Evolutionary conservation across 2,113 vertebrate genomes (phyloP).

Genomic region (Melanotaenia duboulayi): DNA sequence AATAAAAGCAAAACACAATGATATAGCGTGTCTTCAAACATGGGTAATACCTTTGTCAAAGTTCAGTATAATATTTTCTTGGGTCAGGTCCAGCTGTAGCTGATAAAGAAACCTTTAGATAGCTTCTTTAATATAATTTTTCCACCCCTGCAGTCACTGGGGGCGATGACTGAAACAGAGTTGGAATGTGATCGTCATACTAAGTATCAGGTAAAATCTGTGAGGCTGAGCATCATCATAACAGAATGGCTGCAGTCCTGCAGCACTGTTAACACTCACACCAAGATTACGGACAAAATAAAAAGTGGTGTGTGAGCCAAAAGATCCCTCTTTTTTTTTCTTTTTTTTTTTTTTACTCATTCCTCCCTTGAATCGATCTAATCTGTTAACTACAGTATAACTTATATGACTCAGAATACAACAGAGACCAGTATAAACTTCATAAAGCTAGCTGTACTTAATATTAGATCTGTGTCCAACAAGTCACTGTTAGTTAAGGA

Average conservation of each 20-base stretch:
- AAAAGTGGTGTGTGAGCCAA: slow-evolving; percentile 15
- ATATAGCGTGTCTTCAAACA: not conserved
- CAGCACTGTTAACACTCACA: slow-evolving; percentile 37
- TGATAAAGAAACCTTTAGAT: slow-evolving; percentile 27
- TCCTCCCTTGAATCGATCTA: too few relatives aligned
- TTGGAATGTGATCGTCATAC: slow-evolving; percentile 52
- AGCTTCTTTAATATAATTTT: slow-evolving; percentile 35
- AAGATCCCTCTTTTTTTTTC: not conserved
- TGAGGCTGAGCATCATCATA: slow-evolving; percentile 38
- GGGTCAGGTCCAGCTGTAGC: not conserved
- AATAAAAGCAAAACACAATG: slow-evolving; percentile 10
- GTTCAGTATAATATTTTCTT: not conserved
- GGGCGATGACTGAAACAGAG: slow-evolving; percentile 29
- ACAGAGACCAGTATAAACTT: too few relatives aligned
- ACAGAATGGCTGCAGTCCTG: slow-evolving; percentile 26
- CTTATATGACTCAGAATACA: too few relatives aligned
- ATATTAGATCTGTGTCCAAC: too few relatives aligned
- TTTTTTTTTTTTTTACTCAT: not conserved
- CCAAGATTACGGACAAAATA: slow-evolving; percentile 8
- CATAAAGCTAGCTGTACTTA: too few relatives aligned
- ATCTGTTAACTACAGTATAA: too few relatives aligned
- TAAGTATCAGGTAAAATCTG: slow-evolving; percentile 59
- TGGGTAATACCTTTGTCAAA: not conserved
- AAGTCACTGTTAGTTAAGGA: too few relatives aligned
- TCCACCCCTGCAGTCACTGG: slow-evolving; percentile 25